Conservation (phyloP, 1,140 invertebrate genomes). For the Ladona fulva region DNA sequence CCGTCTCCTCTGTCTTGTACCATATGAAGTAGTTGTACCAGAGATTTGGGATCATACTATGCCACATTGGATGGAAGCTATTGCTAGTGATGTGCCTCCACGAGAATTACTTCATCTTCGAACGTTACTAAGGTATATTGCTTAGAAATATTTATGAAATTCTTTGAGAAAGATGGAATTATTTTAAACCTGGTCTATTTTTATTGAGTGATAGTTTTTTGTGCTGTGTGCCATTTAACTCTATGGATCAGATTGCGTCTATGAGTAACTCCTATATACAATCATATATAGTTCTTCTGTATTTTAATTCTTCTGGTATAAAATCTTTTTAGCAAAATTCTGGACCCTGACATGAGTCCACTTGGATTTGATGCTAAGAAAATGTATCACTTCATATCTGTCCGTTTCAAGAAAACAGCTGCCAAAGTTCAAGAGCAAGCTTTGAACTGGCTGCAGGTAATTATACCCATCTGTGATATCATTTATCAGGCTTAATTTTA, state of each 20-base stretch:
- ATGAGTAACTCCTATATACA: no score
- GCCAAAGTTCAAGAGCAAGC: conserved; percentile 88
- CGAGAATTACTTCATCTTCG: conserved; percentile 86
- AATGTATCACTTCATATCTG: conserved; percentile 90
- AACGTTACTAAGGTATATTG: conserved; percentile 78
- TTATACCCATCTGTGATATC: not conserved
- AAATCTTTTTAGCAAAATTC: conserved; percentile 68
- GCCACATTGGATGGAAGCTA: conserved; percentile 97
- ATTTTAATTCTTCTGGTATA: conserved; percentile 16
- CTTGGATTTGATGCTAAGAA: conserved; percentile 86
- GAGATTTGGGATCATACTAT: conserved; percentile 97
- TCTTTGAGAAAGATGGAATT: no score
- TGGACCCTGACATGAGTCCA: conserved; percentile 93
- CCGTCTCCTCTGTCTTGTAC: conserved; percentile 87
- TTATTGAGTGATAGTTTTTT: no score
- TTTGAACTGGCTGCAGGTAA: conserved; percentile 87
- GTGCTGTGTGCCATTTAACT: no score
- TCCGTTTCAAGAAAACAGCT: conserved; percentile 73
- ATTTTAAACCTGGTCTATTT: no score
- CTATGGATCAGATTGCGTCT: no score
- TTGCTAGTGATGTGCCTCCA: conserved; percentile 78
- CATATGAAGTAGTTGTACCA: conserved; percentile 92
- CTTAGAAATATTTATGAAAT: conserved; percentile 28
- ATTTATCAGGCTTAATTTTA: not conserved
- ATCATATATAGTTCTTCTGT: no score